Conservation (phyloP, 2,797 vertebrate species). For the Craterocephalus amniculus region DNA sequence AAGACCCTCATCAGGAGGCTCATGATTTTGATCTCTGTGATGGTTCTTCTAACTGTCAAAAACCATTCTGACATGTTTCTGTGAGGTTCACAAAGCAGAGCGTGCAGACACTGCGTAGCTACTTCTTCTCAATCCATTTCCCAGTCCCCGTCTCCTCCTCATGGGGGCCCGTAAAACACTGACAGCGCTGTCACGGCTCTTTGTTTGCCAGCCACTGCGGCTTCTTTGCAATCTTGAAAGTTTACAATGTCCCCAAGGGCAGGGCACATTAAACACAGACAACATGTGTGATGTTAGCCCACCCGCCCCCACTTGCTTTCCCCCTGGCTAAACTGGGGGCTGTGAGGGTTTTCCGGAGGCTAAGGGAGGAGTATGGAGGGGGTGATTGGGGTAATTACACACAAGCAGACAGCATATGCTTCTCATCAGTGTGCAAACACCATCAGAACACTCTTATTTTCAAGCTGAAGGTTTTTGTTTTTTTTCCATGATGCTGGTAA, state of each 20-base stretch:
- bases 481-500: slow-evolving; percentile 52
- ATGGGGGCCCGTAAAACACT: slow-evolving; percentile 58
- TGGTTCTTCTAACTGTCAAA: slow-evolving; percentile 49
- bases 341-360: slow-evolving; percentile 69
- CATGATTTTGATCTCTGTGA: slow-evolving; percentile 31
- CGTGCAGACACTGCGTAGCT: slow-evolving; percentile 44
- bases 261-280: slow-evolving; percentile 73
- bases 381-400: slow-evolving; percentile 83
- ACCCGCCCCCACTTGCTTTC: slow-evolving; percentile 27
- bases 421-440: slow-evolving; percentile 82
- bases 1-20: slow-evolving; percentile 45
- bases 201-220: slow-evolving; percentile 63
- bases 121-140: slow-evolving; percentile 38
- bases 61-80: slow-evolving; percentile 33
- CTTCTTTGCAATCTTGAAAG: slow-evolving; percentile 66
- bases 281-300: slow-evolving; percentile 67
- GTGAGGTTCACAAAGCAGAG: slow-evolving; percentile 47
- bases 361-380: slow-evolving; percentile 50
- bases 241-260: slow-evolving; percentile 77
- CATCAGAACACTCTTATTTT: slow-evolving; percentile 79
- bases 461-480: slow-evolving; percentile 54
- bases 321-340: slow-evolving; percentile 58
- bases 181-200: slow-evolving; percentile 67
- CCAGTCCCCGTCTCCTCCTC: slow-evolving; percentile 36
- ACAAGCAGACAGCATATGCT: slow-evolving; percentile 86